Base-by-base conservation (phyloP, 2,888 invertebrate species). In the Dasysyrphus tricinctus region DNA sequence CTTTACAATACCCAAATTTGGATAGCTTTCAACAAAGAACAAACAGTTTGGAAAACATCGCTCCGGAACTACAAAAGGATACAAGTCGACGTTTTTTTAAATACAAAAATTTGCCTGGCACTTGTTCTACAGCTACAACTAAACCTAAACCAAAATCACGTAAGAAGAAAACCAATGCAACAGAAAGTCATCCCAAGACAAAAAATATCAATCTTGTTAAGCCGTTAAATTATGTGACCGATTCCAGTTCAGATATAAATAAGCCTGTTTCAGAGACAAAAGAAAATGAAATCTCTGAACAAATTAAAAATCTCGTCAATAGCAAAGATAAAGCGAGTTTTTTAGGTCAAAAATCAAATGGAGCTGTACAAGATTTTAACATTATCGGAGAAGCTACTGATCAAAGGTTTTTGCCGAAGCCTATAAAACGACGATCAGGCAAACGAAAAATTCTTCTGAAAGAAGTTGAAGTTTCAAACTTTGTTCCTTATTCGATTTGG, bases 171-270 rank as follows among this genome's bases (percentile, higher is more conserved):
- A 14, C 29, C 4, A 63, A 14, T 56, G 8, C 0, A 11, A 9
- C 11, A 11, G 67, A 67, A 14, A 67, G 44, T 16, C 16, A 49
- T 9, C 78, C 85, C 5, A 83, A 76, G 12, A 32, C 54, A 2
- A 89, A 88, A 70, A 83, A 86, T 74, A 73, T 89, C 8, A 89
- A 89, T 59, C 88, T 88, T 67, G 88, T 88, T 14, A 88, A 69
- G 7, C 89, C 89, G 0, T 80, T 88, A 16, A 86, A 86, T 12
- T 88, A 88, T 42, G 78, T 88, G 47, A 77, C 80, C 9, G 80
- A 83, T 74, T 32, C 44, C n/a, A 24, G 8, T 42, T 24, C n/a
- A 42, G 42, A 24, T 14, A 24, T 6, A 19, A 49, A 51, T 14
- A 72, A 88, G 37, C 72, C 81, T 8, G 49, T 69, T n/a, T 32